A percentile compares a stretch with the other conserved stretches of the same genome.
Evolutionary conservation across 1,140 invertebrate species (phyloP).

Genomic region (Psilanteris sp.): DNA sequence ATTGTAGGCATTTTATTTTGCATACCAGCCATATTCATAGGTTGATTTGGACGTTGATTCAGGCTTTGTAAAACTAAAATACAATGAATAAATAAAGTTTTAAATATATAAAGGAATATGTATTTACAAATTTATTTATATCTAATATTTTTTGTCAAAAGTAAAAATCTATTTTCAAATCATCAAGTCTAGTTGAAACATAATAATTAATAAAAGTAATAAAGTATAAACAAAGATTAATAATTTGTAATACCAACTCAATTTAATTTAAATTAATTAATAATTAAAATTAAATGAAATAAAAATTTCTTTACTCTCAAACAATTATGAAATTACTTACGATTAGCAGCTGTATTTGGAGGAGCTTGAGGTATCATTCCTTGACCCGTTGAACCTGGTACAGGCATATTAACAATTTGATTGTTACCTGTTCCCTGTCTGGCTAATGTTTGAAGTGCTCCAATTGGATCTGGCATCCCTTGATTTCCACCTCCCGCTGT

Average conservation of each 20-base stretch:
- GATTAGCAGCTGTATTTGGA: slow-evolving; percentile 80
- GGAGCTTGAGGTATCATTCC: slow-evolving; percentile 81
- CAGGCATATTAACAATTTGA: slow-evolving; percentile 82
- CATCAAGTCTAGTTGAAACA: too few relatives aligned
- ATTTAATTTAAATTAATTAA: too few relatives aligned
- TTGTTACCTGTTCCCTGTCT: slow-evolving; percentile 86
- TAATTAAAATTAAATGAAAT: too few relatives aligned
- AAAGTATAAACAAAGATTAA: too few relatives aligned
- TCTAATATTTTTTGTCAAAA: too few relatives aligned
- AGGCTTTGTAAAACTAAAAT: slow-evolving; percentile 81
- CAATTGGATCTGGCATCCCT: slow-evolving; percentile 90
- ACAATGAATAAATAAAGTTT: too few relatives aligned
- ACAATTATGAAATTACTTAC: slow-evolving; percentile 72
- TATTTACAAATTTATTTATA: too few relatives aligned
- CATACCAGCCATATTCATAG: slow-evolving; percentile 83
- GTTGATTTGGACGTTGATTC: slow-evolving; percentile 82
- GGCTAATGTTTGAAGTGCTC: slow-evolving; percentile 91
- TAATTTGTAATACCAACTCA: too few relatives aligned
- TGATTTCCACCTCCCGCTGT: slow-evolving; percentile 70
- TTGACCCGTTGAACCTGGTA: slow-evolving; percentile 77
- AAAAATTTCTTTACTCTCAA: too few relatives aligned
- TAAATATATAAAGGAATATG: too few relatives aligned
- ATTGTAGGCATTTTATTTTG: slow-evolving; percentile 81
- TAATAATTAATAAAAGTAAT: too few relatives aligned
- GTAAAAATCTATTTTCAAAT: too few relatives aligned